Evolutionary conservation across 2,113 vertebrate species (phyloP).

Genomic region (Phylloscopus trochiloides): DNA sequence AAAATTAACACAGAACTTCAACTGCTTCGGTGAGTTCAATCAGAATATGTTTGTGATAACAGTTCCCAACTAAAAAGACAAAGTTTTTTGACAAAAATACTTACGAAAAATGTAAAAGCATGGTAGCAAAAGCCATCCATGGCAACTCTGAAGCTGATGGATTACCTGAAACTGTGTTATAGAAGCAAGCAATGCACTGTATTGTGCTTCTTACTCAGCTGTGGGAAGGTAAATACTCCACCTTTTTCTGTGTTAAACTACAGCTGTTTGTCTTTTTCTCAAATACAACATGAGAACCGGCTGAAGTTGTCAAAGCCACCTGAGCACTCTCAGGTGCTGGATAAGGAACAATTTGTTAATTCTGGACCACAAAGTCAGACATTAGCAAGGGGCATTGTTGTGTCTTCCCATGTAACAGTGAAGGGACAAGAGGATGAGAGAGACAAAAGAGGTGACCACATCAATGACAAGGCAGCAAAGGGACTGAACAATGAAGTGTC

Average conservation of each 20-base stretch:
- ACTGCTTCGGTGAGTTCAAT: not conserved
- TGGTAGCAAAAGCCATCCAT: not conserved
- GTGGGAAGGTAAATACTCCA: not conserved
- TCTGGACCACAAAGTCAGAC: not conserved
- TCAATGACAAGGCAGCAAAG: not conserved
- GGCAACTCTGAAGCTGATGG: not conserved
- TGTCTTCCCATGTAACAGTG: not conserved
- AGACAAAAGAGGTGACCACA: not conserved
- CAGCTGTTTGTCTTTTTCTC: not conserved
- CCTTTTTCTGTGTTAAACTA: not conserved
- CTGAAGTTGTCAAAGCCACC: not conserved
- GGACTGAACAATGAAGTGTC: not conserved
- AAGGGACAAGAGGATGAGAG: not conserved
- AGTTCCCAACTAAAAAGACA: not conserved
- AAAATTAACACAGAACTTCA: not conserved
- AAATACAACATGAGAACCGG: not conserved
- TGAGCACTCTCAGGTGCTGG: not conserved
- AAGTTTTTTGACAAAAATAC: not conserved
- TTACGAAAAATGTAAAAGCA: not conserved
- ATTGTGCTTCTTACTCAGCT: not conserved
- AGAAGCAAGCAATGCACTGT: not conserved
- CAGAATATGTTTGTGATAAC: not conserved
- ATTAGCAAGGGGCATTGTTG: not conserved
- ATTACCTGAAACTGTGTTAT: not conserved
- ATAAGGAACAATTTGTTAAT: not conserved